Conservation (phyloP, 2,888 invertebrate species). For the Tetragonisca angustula region DNA sequence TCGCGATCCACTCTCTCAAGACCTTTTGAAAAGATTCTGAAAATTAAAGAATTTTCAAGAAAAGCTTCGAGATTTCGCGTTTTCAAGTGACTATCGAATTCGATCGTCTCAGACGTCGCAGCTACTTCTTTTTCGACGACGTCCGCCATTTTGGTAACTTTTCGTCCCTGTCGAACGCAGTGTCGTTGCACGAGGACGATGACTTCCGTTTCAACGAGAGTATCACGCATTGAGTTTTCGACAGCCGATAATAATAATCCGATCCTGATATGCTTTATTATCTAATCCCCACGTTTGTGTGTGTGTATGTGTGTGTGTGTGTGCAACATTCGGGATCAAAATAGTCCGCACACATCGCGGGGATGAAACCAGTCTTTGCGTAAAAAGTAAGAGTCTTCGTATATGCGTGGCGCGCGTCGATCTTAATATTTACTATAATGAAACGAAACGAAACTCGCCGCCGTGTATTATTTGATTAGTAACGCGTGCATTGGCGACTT, state of each 20-base stretch:
- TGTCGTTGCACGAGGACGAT: neutral
- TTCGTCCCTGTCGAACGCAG: neutral
- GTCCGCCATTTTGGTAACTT: conserved; percentile 8
- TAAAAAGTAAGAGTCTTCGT: conserved; percentile 53
- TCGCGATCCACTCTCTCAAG: no score
- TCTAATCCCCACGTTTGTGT: conserved; percentile 8
- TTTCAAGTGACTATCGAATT: no score
- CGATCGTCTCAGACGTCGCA: no score
- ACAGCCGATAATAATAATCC: conserved; percentile 22
- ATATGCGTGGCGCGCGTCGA: conserved; percentile 40
- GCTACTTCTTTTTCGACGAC: neutral
- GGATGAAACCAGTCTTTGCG: conserved; percentile 57
- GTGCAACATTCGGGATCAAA: conserved; percentile 27
- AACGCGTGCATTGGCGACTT: neutral
- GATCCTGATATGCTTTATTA: conserved; percentile 56
- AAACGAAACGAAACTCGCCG: conserved; percentile 20
- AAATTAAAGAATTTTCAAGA: no score
- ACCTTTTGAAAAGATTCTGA: no score
- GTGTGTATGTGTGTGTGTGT: neutral
- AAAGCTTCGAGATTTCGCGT: no score
- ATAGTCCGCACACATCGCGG: conserved; percentile 21
- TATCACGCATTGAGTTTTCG: neutral
- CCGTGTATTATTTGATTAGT: conserved; percentile 25
- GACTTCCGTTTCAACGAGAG: no score
- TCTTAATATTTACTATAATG: conserved; percentile 31